Evolutionary conservation across 92 coral and sea anemone genomes (phyloP).

Genomic region (Paramuricea clavata): DNA sequence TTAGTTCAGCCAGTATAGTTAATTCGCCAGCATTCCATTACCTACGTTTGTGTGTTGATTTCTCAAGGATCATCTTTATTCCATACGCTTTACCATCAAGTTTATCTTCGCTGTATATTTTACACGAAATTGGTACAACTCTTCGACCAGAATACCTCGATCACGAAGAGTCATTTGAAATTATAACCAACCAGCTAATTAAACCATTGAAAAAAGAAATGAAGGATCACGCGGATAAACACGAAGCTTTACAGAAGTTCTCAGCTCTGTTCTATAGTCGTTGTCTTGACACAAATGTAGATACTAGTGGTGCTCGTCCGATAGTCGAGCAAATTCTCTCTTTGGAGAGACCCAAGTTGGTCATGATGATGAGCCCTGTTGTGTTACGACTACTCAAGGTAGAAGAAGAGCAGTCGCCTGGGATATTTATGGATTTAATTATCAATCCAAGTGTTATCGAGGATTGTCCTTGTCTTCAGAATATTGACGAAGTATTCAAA

Average conservation of each 20-base stretch:
- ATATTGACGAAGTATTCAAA: constrained; percentile 47
- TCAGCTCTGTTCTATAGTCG: constrained; percentile 77
- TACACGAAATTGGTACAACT: constrained; percentile 72
- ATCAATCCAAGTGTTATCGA: constrained; percentile 74
- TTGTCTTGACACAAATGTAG: constrained; percentile 88
- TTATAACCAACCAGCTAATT: constrained; percentile 37
- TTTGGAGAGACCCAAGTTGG: constrained; percentile 56
- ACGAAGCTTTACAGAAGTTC: constrained; percentile 71
- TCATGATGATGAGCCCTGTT: constrained; percentile 80
- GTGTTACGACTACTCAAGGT: constrained; percentile 75
- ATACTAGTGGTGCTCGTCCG: constrained; percentile 70
- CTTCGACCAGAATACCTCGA: constrained; percentile 73
- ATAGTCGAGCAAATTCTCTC: constrained; percentile 76
- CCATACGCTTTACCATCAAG: constrained; percentile 48
- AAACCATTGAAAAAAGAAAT: constrained; percentile 52
- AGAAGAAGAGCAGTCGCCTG: constrained; percentile 69
- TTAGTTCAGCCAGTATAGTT: neutral
- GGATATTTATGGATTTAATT: constrained; percentile 72
- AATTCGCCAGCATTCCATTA: constrained; percentile 76
- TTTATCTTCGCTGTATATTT: constrained; percentile 65
- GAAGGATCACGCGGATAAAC: constrained; percentile 52
- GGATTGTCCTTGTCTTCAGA: constrained; percentile 70
- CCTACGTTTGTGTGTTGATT: constrained; percentile 87
- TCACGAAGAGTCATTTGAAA: constrained; percentile 68
- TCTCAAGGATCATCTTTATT: constrained; percentile 65